Conservation (phyloP, 2,113 vertebrate species). For the Ondatra zibethicus region DNA sequence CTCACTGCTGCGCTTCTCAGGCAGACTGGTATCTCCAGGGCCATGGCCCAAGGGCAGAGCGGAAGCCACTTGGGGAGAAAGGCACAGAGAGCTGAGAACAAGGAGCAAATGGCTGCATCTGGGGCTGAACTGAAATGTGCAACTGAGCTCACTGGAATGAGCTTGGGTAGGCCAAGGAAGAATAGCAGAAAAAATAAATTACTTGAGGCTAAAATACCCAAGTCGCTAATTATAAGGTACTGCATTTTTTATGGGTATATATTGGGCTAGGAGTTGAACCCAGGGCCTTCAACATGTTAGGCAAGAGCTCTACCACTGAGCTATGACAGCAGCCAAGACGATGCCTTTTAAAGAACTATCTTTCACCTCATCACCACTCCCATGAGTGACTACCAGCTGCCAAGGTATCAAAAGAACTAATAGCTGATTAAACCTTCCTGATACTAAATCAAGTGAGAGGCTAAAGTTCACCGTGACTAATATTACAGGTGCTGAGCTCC, state of each 20-base stretch:
- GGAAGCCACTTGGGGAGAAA: background rate
- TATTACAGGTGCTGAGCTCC: background rate
- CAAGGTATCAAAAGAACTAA: slow-evolving; percentile 37
- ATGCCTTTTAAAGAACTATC: background rate
- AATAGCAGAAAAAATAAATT: background rate
- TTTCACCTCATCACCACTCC: background rate
- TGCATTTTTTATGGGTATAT: background rate
- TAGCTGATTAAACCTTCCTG: slow-evolving; percentile 29
- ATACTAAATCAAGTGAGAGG: slow-evolving; percentile 55
- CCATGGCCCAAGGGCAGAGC: too few species aligned
- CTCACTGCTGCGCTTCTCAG: background rate
- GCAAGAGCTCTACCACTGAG: background rate
- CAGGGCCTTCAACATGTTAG: background rate
- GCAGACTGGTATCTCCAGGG: background rate
- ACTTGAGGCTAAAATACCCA: background rate
- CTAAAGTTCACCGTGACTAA: slow-evolving; percentile 61
- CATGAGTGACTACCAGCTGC: background rate
- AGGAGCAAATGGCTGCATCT: background rate
- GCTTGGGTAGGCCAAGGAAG: background rate
- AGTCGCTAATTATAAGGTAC: background rate
- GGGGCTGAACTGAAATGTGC: background rate
- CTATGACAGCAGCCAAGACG: background rate
- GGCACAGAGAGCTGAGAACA: background rate
- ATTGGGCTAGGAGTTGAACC: background rate
- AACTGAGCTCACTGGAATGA: background rate